Conservation (phyloP, 53 echinoderm and acorn worm species). For the Apostichopus leukothele region DNA sequence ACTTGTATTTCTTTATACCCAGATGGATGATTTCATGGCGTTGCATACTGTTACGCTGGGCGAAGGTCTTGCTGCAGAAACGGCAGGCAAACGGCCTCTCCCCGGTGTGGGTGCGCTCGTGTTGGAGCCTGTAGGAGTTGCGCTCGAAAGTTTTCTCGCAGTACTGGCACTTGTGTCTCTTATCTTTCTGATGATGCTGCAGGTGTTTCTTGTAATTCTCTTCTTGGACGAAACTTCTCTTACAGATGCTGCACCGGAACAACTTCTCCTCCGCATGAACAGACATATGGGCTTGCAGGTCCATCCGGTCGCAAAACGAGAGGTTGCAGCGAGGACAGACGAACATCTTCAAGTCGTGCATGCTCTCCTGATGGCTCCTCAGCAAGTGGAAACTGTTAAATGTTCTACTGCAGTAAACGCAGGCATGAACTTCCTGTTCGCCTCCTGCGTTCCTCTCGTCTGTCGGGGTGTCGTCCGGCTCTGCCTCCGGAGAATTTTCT, state of each 20-base stretch:
- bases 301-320: conserved; percentile 18
- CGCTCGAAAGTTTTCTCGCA: conserved; percentile 42
- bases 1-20: conserved; percentile 72
- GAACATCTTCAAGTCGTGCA: conserved; percentile 31
- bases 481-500: background rate
- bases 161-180: conserved; percentile 37
- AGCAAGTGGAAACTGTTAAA: conserved; percentile 22
- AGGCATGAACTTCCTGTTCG: conserved; percentile 32
- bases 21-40: conserved; percentile 70
- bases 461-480: background rate
- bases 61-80: conserved; percentile 71
- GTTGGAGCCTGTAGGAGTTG: conserved; percentile 50
- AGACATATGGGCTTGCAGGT: conserved; percentile 34
- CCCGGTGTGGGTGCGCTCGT: conserved; percentile 75
- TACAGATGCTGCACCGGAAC: conserved; percentile 14
- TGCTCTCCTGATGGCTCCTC: conserved; percentile 31
- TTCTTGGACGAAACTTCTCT: conserved; percentile 45
- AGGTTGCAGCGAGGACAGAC: conserved; percentile 45
- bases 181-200: conserved; percentile 39
- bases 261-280: conserved; percentile 45
- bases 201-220: conserved; percentile 39
- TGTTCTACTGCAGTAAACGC: conserved; percentile 44
- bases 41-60: conserved; percentile 71
- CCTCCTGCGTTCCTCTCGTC: background rate
- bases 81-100: conserved; percentile 71